These are phyloP conservation scores for Sycon ciliatum DNA, from an alignment of 37 sponge, comb jelly and placozoan species.

Conservation along the genomic window DNA sequence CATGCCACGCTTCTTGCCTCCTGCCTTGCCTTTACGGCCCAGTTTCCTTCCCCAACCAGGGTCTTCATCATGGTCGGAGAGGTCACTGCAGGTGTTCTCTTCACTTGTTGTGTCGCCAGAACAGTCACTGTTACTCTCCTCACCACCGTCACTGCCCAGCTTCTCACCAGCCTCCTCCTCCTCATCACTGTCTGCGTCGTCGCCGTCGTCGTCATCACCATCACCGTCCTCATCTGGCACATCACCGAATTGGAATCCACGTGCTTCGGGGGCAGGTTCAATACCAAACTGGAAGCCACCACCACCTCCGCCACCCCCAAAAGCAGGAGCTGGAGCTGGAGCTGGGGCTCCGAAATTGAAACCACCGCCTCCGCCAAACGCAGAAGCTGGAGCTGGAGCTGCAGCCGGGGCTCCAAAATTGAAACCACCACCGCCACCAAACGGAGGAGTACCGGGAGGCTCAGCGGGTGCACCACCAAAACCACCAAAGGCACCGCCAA, in stretches of 20 bases:
- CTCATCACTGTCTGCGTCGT: neutral
- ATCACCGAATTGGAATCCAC: too few relatives aligned
- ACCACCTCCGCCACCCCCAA: neutral
- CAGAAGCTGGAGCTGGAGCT: neutral
- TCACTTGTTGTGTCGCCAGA: too few relatives aligned
- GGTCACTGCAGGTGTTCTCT: too few relatives aligned
- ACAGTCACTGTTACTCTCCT: neutral
- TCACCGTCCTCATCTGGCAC: neutral
- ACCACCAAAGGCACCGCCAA: neutral
- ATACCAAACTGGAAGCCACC: too few relatives aligned
- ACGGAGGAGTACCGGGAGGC: neutral
- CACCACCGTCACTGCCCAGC: neutral
- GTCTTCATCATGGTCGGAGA: too few relatives aligned
- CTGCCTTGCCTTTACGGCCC: too few relatives aligned
- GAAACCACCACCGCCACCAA: conserved; percentile 1
- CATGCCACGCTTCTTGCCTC: too few relatives aligned
- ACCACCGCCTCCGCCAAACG: neutral
- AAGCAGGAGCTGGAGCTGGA: neutral
- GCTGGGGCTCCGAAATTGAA: neutral
- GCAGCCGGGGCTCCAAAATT: neutral
- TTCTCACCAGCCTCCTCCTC: neutral
- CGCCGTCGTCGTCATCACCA: neutral
- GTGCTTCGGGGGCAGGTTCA: too few relatives aligned
- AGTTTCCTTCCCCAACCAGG: too few relatives aligned
- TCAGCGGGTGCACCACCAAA: too few relatives aligned